phyloP scores from a whole-genome alignment of 1,140 invertebrate genomes.

The Heliothis subflexa region DNA sequence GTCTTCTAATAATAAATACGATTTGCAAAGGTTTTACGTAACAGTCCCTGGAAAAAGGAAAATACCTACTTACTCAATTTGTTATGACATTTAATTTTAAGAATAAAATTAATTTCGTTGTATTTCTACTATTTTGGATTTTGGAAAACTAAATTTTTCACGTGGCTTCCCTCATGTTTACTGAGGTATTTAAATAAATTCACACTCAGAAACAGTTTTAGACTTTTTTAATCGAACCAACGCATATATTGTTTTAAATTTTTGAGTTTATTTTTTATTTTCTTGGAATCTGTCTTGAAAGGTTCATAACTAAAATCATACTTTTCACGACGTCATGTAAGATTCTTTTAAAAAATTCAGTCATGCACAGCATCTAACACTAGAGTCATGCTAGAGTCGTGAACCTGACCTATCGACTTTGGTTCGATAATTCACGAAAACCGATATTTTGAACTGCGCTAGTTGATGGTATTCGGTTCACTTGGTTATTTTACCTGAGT shows the following conservation, averaged over 20 bases:
- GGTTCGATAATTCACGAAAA: constrained; percentile 2
- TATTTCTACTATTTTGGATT: no score
- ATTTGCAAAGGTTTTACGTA: constrained; percentile 7
- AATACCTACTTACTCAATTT: not conserved
- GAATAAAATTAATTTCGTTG: no score
- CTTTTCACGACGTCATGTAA: not conserved
- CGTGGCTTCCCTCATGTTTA: no score
- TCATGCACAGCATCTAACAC: not conserved
- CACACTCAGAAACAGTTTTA: no score
- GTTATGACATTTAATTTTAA: not conserved
- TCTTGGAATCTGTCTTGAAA: no score
- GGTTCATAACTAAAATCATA: not conserved
- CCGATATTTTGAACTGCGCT: not conserved
- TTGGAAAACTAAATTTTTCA: no score
- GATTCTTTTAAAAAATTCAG: not conserved
- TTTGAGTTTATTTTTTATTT: no score
- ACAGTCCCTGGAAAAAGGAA: not conserved
- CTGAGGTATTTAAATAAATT: no score
- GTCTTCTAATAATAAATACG: constrained; percentile 30
- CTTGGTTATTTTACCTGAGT: not conserved
- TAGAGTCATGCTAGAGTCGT: not conserved
- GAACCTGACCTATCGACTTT: not conserved
- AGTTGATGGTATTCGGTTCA: not conserved
- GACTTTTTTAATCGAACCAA: no score
- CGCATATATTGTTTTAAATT: no score